phyloP scores from a whole-genome alignment of 2,888 invertebrate species.

The Diarsia brunnea region DNA sequence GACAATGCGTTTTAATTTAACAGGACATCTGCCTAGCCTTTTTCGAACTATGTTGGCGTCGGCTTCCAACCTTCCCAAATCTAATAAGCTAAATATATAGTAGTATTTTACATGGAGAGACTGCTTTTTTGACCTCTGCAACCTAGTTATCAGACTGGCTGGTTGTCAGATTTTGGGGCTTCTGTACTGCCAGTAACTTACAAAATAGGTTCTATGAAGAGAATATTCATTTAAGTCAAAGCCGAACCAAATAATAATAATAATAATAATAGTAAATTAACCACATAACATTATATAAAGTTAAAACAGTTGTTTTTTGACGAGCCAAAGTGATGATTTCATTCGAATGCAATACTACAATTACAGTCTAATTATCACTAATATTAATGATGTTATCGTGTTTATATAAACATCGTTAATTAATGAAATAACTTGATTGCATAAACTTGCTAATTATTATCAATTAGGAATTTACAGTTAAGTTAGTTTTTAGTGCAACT shows the following conservation, averaged over 20 bases:
- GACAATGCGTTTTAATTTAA: background rate
- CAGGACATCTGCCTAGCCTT: too few relatives aligned
- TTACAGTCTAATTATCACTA: slow-evolving; percentile 37
- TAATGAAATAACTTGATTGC: slow-evolving; percentile 42
- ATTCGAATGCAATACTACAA: slow-evolving; percentile 35
- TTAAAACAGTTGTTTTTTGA: slow-evolving; percentile 1
- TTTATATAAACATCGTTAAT: slow-evolving; percentile 47
- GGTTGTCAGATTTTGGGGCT: background rate
- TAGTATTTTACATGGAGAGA: background rate
- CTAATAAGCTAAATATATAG: background rate
- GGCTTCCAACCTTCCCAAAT: background rate
- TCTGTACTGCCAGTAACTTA: background rate
- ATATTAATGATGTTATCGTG: slow-evolving; percentile 30
- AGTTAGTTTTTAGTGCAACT: slow-evolving; percentile 25
- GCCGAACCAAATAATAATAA: too few relatives aligned
- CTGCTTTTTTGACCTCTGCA: background rate
- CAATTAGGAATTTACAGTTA: slow-evolving; percentile 30
- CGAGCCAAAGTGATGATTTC: slow-evolving; percentile 15
- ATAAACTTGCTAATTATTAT: slow-evolving; percentile 46
- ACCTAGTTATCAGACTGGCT: background rate
- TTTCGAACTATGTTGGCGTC: background rate
- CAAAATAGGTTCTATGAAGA: background rate
- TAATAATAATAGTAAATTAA: background rate
- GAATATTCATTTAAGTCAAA: background rate
- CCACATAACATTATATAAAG: slow-evolving; percentile 8